phyloP scores from a whole-genome alignment of 2,797 vertebrate species.

The Onychomys torridus region DNA sequence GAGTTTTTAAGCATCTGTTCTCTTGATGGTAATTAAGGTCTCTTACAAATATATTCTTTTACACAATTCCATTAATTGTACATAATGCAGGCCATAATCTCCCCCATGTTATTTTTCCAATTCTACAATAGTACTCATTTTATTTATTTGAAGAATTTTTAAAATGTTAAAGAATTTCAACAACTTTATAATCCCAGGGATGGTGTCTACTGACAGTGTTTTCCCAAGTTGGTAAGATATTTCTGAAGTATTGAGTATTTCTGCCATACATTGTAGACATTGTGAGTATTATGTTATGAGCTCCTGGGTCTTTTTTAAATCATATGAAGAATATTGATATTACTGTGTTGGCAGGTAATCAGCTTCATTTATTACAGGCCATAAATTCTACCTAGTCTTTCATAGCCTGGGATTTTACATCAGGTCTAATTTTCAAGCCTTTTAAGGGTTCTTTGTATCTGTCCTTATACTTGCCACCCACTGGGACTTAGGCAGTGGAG shows the following conservation, averaged over 20 bases:
- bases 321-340: background rate
- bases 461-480: background rate
- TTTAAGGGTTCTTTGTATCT: background rate
- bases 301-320: background rate
- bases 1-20: background rate
- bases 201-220: background rate
- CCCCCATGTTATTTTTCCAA: background rate
- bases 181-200: background rate
- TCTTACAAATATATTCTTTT: background rate
- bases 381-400: background rate
- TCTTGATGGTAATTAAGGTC: background rate
- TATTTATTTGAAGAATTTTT: conserved; percentile 9
- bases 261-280: background rate
- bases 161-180: background rate
- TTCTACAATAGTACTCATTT: background rate
- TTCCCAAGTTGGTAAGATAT: background rate
- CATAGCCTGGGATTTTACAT: background rate
- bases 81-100: background rate
- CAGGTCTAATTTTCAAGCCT: background rate
- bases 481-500: background rate
- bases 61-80: background rate
- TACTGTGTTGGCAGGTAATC: background rate
- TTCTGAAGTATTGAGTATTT: background rate
- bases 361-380: background rate
- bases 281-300: background rate